phyloP scores from a whole-genome alignment of 2,888 invertebrate genomes.

The Acleris laterana region DNA sequence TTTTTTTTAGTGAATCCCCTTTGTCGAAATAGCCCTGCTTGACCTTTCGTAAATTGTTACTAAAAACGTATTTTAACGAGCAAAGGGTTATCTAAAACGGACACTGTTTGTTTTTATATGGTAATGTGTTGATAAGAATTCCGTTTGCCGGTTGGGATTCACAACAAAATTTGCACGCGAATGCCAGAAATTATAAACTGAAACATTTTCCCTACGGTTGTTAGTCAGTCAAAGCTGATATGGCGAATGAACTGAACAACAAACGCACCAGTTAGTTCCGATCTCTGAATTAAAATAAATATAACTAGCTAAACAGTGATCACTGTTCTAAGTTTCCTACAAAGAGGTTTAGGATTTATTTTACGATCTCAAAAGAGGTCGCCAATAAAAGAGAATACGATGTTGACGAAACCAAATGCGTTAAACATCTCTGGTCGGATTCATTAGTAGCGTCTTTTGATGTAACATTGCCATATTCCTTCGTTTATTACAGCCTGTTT shows the following conservation, averaged over 20 bases:
- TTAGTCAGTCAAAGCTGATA: background rate
- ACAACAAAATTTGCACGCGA: background rate
- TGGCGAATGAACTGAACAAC: background rate
- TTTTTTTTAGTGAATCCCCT: no score
- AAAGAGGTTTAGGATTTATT: slow-evolving; percentile 14
- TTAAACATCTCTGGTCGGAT: slow-evolving; percentile 14
- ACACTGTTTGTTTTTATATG: slow-evolving; percentile 20
- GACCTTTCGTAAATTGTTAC: no score
- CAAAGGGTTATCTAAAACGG: slow-evolving; percentile 33
- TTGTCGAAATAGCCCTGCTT: no score
- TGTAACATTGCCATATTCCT: slow-evolving; percentile 4
- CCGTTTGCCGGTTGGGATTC: slow-evolving; percentile 15
- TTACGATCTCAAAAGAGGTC: slow-evolving; percentile 31
- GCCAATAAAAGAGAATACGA: slow-evolving; percentile 26
- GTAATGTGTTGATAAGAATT: slow-evolving; percentile 23
- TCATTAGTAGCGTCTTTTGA: slow-evolving; percentile 22
- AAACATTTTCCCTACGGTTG: background rate
- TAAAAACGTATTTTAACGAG: slow-evolving; percentile 10
- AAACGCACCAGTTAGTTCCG: background rate
- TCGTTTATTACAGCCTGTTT: slow-evolving; percentile 4
- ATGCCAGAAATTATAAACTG: background rate
- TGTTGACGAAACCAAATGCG: slow-evolving; percentile 26
- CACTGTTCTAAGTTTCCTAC: slow-evolving; percentile 9
- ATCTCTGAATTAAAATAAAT: background rate
- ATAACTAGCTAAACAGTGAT: background rate